Evolutionary conservation across 2,797 vertebrate genomes (phyloP), one percentile per base, ranked within the genome.

Genomic region (Acanthiza pusilla): DNA sequence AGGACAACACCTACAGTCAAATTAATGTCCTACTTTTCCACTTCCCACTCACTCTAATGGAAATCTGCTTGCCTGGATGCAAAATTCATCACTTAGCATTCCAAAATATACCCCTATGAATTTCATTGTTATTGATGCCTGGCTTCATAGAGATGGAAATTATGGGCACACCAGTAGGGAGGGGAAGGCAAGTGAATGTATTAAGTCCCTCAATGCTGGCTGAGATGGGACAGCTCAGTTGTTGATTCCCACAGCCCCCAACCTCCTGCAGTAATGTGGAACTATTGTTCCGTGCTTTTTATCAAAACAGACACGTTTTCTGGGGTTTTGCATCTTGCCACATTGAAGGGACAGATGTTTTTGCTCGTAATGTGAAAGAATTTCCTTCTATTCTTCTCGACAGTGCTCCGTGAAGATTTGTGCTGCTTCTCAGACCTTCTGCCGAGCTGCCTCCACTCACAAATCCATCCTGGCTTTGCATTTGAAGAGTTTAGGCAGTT

Each of bases 151-250:
- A 91, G 73, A 86, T 65, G 85, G 76, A 22, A 77, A 74, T 80
- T 34, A 73, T 36, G 25, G 79, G 70, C 73, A 66, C n/a, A 74
- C 34, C 30, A 88, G 40, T 65, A 55, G 50, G 75, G 67, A 61
- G 34, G 58, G 53, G 38, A 48, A 90, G 53, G 65, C 34, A 48
- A 45, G 50, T 18, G 63, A 85, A 66, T 77, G 51, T 22, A 57
- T 81, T 58, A 91, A 80, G 47, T 63, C 78, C 42, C 14, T 9
- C n/a, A 60, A 13, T 1, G 19, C 21, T 87, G 86, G 32, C 70
- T 95, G 83, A 85, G 71, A 65, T 71, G 80, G 89, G 78, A 79
- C 81, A 91, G 89, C 74, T 93, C 95, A 85, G 72, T 92, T 93
- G 58, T 82, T 75, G 87, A 85, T 93, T 97, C 92, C 77, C 60